Evolutionary conservation across 2,888 invertebrate genomes (phyloP).

Genomic region (Rotaria magnacalcarata): DNA sequence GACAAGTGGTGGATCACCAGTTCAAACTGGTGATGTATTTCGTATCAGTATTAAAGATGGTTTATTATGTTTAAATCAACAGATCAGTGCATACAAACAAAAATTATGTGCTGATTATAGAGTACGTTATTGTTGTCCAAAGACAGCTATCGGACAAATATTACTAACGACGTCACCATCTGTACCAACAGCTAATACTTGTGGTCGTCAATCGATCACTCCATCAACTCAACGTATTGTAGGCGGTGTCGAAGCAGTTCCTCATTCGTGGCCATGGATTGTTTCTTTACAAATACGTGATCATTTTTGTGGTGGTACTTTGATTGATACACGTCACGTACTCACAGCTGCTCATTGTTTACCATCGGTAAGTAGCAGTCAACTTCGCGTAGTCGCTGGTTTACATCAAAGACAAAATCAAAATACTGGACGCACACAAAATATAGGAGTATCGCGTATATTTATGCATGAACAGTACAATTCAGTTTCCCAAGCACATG

Average conservation of each 20-base stretch:
- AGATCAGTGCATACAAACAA: neutral
- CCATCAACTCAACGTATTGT: constrained; percentile 33
- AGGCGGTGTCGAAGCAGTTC: constrained; percentile 17
- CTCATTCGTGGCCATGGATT: constrained; percentile 37
- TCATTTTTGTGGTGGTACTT: constrained; percentile 35
- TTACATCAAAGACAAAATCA: neutral
- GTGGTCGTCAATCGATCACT: neutral
- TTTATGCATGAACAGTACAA: constrained; percentile 6
- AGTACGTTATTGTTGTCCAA: neutral
- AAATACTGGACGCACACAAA: neutral
- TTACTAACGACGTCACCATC: neutral
- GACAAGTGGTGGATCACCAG: neutral
- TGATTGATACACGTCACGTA: neutral
- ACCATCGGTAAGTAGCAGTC: too few species aligned
- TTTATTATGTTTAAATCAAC: constrained; percentile 23
- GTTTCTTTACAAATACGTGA: constrained; percentile 16
- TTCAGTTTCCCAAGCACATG: neutral
- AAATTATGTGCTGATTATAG: constrained; percentile 13
- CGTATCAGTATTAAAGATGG: neutral
- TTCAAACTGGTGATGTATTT: neutral
- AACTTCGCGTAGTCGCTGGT: neutral
- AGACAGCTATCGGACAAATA: neutral
- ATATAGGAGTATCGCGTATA: neutral
- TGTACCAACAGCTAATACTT: neutral
- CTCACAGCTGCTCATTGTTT: constrained; percentile 35